Base-by-base conservation (phyloP, 1,140 invertebrate genomes). In the Drosophila nigromelanica region DNA sequence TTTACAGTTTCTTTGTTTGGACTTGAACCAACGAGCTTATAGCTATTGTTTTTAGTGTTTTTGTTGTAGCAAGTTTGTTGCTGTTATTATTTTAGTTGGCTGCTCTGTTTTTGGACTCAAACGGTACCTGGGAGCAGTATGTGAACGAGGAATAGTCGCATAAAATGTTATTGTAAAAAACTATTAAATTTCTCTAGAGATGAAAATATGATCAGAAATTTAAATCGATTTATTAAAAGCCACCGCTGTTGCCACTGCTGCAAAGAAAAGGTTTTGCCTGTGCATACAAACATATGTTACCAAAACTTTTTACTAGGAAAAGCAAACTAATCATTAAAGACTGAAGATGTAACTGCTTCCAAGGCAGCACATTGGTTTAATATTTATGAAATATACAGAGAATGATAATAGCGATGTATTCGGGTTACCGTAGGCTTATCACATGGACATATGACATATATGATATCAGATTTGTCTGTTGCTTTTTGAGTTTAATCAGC, bases 101-200 rank as follows among this genome's bases (percentile, higher is more conserved):
- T 80, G 67, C 48, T 24, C 56, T 51, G 76, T 77, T 85, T 74
- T 71, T 59, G 45, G 54, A 47, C 30, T 18, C 30, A 30, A 11
- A 59, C 39, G 43, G 59, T 33, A 24, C 27, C n/a, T 14, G 21
- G 56, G 18, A 10, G 15, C 30, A 39, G 6, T 24, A 6, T 11
- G 15, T 12, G 35, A 12, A 4, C 14, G 35, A 21, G 59, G 12
- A 12, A 67, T 60, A 60, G 52, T 58, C 75, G 47, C 83, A 87
- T 80, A 89, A 89, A 89, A 89, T 89, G 76, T 82, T 87, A 87
- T 87, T 87, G 82, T 75, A 59, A 73, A 72, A 89, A 90, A 90
- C 83, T 90, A 90, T 90, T 85, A 90, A 85, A 90, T 90, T 90
- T 90, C 89, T 89, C 89, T 21, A 69, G 89, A 83, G 89, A 90